Conservation (phyloP, 2,888 invertebrate species). For the Pterostichus niger region DNA sequence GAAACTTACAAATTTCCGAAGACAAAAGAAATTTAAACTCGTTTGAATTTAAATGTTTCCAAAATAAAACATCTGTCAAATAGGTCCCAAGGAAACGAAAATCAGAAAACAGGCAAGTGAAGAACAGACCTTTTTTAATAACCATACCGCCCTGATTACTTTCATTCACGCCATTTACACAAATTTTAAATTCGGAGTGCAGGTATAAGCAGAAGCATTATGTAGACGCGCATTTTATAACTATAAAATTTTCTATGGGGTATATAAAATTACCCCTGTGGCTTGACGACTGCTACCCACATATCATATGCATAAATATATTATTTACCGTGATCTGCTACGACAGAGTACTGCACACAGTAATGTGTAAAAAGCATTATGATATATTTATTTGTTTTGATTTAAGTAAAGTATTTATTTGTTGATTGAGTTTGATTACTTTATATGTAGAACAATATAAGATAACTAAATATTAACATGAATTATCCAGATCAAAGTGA, state of each 20-base stretch:
- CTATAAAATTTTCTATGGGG: not conserved
- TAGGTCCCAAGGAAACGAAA: constrained; percentile 37
- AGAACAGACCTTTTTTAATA: constrained; percentile 51
- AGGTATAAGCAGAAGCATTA: constrained; percentile 17
- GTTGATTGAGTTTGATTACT: too few species aligned
- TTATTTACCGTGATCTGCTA: too few species aligned
- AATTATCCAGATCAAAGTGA: too few species aligned
- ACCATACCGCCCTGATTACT: constrained; percentile 29
- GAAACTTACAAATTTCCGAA: constrained; percentile 21
- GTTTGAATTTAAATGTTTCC: constrained; percentile 44
- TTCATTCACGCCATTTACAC: constrained; percentile 41
- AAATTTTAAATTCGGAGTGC: not conserved
- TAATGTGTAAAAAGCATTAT: too few species aligned
- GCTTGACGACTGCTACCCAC: too few species aligned
- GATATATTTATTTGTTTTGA: too few species aligned
- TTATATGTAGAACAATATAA: too few species aligned
- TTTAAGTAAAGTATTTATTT: too few species aligned
- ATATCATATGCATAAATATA: too few species aligned
- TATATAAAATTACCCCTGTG: too few species aligned
- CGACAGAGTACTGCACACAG: too few species aligned
- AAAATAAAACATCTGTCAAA: constrained; percentile 47
- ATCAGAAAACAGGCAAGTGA: constrained; percentile 14
- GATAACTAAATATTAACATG: too few species aligned
- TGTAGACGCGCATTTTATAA: constrained; percentile 8
- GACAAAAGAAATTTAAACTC: constrained; percentile 49